Base-by-base conservation (phyloP, 2,888 invertebrate genomes). In the Heliconius erato region DNA sequence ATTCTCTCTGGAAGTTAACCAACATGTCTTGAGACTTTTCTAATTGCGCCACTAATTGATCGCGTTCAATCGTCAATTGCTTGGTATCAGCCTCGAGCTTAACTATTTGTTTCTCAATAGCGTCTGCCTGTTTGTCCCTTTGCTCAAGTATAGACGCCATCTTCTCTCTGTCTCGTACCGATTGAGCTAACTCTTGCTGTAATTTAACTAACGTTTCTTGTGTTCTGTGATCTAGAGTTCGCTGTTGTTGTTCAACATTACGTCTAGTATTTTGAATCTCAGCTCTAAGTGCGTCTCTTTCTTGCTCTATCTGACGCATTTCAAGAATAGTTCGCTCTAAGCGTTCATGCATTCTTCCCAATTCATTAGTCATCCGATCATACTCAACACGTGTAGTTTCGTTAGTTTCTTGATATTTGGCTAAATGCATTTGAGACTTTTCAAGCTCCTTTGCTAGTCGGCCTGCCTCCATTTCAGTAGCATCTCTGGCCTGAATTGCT, bases 1-100 rank as follows among this genome's bases (percentile, higher is more conserved):
- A 92, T 91, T 99, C 98, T 91, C 98, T 98, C 92, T 98, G 99
- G 98, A 99, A 98, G 93, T 98, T 98, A 93, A 98, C 98, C 83
- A 99, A 95, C 97, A 99, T 98, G 88, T 98, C 98, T 92, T 99
- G 99, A 69, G 98, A 98, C 94, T 99, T 99, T 92, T 99, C 98
- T 90, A 99, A 92, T 91, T 99, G 99, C 86, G 98, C 97, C 2
- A 98, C 98, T 85, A 99, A 93, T 92, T 99, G 98, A 91, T 99
- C 98, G 77, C 98, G 93, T 91, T 99, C 99, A 86, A 98, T 97
- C 28, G 98, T 98, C 88, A 99, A 92, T 92, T 98, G 98, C 89
- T 98, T 98, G 81, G 98, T 97, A 86, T 99, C 98, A 1, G 97
- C 97, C 91, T 99, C 98, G 87, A 98, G 95, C 92, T 98, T 98